Conservation (phyloP, 2,113 vertebrate species). For the Stigmatopora argus region DNA sequence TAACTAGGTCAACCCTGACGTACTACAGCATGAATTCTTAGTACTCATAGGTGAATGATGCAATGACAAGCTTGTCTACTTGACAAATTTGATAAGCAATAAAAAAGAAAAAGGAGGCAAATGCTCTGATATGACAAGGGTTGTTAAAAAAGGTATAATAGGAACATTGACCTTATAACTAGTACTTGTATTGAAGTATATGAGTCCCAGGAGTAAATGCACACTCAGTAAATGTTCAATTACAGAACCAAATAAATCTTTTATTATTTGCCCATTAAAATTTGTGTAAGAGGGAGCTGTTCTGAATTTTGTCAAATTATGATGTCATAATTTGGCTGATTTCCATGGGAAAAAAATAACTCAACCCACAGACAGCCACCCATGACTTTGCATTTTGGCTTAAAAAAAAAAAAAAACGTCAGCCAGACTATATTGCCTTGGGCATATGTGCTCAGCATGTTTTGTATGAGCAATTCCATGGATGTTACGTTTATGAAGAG, state of each 20-base stretch:
- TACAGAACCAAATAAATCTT: too few species aligned
- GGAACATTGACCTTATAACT: neutral
- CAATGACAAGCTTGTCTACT: too few species aligned
- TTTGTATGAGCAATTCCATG: neutral
- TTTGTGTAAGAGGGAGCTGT: too few species aligned
- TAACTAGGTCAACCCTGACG: neutral
- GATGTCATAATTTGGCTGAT: too few species aligned
- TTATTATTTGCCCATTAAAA: too few species aligned
- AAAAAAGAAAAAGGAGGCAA: neutral
- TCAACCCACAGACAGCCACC: neutral
- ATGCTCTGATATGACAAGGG: neutral
- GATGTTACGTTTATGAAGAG: neutral
- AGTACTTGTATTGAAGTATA: neutral
- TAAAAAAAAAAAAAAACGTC: neutral
- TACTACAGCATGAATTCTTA: constrained; percentile 26
- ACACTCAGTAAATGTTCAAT: too few species aligned
- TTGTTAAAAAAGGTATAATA: neutral
- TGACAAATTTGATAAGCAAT: constrained; percentile 29
- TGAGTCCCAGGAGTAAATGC: neutral
- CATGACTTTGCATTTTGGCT: neutral
- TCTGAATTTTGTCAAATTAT: too few species aligned
- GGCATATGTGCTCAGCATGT: neutral
- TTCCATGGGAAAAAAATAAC: neutral
- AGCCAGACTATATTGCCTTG: neutral
- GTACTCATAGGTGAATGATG: neutral